Conservation (phyloP, 2,113 vertebrate genomes). For the Cygnus buccinator region DNA sequence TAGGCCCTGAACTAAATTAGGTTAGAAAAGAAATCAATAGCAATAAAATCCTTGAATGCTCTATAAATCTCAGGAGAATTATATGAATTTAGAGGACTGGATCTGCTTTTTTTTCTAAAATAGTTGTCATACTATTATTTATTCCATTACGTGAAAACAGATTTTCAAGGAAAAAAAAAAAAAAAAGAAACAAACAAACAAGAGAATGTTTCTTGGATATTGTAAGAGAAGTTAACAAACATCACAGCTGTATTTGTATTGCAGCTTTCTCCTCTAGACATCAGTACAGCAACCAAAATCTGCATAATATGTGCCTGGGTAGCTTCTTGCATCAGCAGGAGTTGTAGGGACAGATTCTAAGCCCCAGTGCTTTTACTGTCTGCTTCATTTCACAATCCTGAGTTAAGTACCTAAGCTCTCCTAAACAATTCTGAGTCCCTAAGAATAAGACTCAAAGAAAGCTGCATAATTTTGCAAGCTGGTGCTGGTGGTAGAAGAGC, state of each 20-base stretch:
- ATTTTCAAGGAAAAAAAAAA: background rate
- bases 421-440: background rate
- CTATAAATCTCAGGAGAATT: background rate
- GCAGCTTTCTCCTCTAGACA: background rate
- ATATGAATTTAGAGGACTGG: background rate
- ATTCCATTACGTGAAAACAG: background rate
- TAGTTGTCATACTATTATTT: background rate
- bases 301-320: background rate
- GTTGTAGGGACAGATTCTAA: background rate
- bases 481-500: background rate
- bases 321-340: background rate
- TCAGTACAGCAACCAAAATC: background rate
- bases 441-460: background rate
- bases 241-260: background rate
- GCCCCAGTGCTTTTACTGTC: background rate
- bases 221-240: background rate
- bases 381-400: background rate
- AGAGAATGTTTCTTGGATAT: background rate
- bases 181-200: background rate
- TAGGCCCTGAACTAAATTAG: background rate
- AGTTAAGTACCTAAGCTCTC: background rate
- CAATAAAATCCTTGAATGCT: background rate
- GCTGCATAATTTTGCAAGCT: background rate
- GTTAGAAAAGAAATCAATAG: slow-evolving; percentile 16
- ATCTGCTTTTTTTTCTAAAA: background rate